Percentiles rank a stretch among this genome's conserved stretches.
phyloP scores from a whole-genome alignment of 2,113 vertebrate genomes.

The Tringa solitaria region DNA sequence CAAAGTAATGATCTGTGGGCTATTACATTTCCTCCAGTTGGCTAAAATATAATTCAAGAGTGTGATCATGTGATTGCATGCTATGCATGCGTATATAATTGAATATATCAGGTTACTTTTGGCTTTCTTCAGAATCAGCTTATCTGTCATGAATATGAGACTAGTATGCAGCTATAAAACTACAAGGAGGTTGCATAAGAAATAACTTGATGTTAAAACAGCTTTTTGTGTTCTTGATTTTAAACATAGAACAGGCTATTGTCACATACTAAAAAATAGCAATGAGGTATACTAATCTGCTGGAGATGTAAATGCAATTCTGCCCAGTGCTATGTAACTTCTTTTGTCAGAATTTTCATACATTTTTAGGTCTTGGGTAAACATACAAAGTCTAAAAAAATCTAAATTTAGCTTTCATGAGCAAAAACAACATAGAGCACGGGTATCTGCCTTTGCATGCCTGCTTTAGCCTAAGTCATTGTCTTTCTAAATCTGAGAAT shows the following conservation, averaged over 20 bases:
- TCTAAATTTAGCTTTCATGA: background rate
- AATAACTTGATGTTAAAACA: background rate
- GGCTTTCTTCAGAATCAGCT: background rate
- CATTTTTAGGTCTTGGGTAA: background rate
- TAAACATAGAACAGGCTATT: background rate
- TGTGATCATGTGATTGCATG: background rate
- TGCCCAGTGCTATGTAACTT: background rate
- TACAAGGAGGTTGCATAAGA: background rate
- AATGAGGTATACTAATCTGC: background rate
- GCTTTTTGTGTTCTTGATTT: background rate
- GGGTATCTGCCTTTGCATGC: background rate
- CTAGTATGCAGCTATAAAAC: background rate
- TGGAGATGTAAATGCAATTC: background rate
- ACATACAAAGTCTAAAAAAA: background rate
- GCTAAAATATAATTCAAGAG: background rate
- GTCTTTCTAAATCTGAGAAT: background rate
- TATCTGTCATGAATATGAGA: background rate
- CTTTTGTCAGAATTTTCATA: background rate
- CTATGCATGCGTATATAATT: background rate
- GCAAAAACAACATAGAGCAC: background rate
- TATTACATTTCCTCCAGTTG: background rate
- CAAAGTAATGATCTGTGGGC: background rate
- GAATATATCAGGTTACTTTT: background rate
- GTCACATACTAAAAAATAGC: background rate
- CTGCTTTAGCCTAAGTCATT: background rate